Evolutionary conservation across 2,797 vertebrate genomes (phyloP), one percentile per base, ranked within the genome.

Genomic region (Sebastes oblongus): DNA sequence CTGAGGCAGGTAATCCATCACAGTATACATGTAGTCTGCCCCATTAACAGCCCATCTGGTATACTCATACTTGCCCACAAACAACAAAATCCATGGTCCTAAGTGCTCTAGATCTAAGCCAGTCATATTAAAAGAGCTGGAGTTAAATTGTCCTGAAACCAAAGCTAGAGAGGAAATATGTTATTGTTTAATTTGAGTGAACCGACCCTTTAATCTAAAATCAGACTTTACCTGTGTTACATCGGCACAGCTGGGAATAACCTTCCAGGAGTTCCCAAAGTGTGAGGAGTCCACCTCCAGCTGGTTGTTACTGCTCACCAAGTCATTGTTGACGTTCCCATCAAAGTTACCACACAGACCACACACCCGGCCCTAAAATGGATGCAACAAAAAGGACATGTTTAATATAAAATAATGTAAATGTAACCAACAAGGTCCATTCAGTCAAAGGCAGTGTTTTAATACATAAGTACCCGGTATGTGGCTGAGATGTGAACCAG

Each of bases 231-330:
- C 98, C 96, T 97, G 94, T 64, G 89, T 93, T 79, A 97, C 96
- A 88, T 99, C 96, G 0, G 98, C 97, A 80, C 98, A 99, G 84
- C 90, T 94, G 0, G 96, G 92, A 87, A 90, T 92, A 86, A 98
- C 96, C 93, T 98, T 99, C 98, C 98, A 99, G 36, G 98, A 99
- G 91, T 99, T 98, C 22, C 98, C 98, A 65, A 99, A 99, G 90
- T 98, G 96, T 74, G 91, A 82, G 1, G 97, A 94, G 77, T 98
- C 96, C 68, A 98, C 96, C 93, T 99, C 98, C 90, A 98, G 91
- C 80, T 98, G 96, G 86, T 98, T 98, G 84, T 93, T 98, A 86
- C 98, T 99, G 96, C 97, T 97, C 82, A 97, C 91, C 86, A 98
- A 88, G 89, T 99, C 98, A 12, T 99, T 99, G 95, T 99, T 99